A percentile compares a stretch with the other conserved stretches of the same genome.
Evolutionary conservation across 2,113 vertebrate species (phyloP).

Genomic region (Podarcis cretensis): DNA sequence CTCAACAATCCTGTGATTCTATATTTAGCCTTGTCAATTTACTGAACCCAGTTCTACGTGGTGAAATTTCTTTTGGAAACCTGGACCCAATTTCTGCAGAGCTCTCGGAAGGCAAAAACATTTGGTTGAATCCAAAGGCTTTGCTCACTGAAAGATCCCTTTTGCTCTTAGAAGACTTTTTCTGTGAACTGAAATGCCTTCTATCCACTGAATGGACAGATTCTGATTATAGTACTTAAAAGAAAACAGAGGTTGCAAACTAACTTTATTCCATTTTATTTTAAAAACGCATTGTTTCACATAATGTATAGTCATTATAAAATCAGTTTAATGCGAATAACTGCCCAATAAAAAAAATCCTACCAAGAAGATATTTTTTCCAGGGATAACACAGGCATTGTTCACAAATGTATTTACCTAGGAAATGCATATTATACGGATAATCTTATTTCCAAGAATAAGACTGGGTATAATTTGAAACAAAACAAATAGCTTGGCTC

Average conservation of each 20-base stretch:
- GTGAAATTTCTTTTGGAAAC: constrained; percentile 9
- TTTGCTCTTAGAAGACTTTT: not conserved
- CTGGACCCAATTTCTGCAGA: constrained; percentile 8
- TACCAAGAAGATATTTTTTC: not conserved
- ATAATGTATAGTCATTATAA: constrained; percentile 23
- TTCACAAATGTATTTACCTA: constrained; percentile 23
- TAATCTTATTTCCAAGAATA: constrained; percentile 6
- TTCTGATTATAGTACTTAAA: constrained; percentile 15
- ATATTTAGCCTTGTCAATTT: not conserved
- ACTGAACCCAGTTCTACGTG: not conserved
- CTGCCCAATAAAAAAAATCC: not conserved
- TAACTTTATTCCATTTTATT: constrained; percentile 22
- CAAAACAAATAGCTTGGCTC: not conserved
- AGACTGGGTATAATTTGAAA: constrained; percentile 11
- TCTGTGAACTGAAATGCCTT: not conserved
- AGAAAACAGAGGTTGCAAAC: not conserved
- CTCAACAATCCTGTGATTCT: not conserved
- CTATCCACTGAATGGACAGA: not conserved
- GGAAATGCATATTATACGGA: not conserved
- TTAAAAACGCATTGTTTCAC: constrained; percentile 28
- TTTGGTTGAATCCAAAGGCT: not conserved
- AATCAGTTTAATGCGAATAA: constrained; percentile 33
- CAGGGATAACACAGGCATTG: constrained; percentile 14
- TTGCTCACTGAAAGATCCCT: not conserved
- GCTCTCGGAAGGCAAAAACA: not conserved